Evolutionary conservation across 2,888 invertebrate genomes (phyloP).

Genomic region (Phortica magna): DNA sequence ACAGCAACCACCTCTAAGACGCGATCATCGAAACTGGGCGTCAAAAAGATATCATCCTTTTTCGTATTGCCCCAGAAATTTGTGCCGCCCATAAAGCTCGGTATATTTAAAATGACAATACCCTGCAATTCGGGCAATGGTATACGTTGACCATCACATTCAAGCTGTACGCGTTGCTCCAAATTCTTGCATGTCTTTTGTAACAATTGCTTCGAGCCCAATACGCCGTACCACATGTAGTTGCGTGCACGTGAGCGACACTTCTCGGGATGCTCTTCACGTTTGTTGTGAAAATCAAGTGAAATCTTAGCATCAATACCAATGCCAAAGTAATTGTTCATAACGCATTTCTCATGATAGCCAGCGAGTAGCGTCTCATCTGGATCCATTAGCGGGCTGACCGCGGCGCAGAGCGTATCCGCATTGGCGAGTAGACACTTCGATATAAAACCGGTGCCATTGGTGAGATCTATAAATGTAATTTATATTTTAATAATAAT

Average conservation of each 20-base stretch:
- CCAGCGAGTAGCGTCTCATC: slow-evolving; percentile 93
- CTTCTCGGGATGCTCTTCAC: slow-evolving; percentile 98
- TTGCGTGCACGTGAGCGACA: slow-evolving; percentile 96
- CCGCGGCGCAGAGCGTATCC: slow-evolving; percentile 96
- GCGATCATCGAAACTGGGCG: slow-evolving; percentile 97
- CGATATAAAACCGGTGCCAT: slow-evolving; percentile 92
- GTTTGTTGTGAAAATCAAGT: slow-evolving; percentile 96
- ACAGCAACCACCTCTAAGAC: slow-evolving; percentile 98
- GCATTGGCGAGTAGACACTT: slow-evolving; percentile 97
- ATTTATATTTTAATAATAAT: not conserved
- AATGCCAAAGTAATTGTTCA: slow-evolving; percentile 99
- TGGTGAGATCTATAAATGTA: slow-evolving; percentile 74
- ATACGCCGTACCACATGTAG: slow-evolving; percentile 95
- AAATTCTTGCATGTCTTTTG: slow-evolving; percentile 97
- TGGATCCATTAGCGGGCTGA: slow-evolving; percentile 96
- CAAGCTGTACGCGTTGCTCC: slow-evolving; percentile 95
- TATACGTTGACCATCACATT: slow-evolving; percentile 97
- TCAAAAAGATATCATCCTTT: slow-evolving; percentile 93
- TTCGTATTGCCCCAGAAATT: slow-evolving; percentile 98
- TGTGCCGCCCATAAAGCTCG: slow-evolving; percentile 98
- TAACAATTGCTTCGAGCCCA: slow-evolving; percentile 86
- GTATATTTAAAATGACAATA: slow-evolving; percentile 97
- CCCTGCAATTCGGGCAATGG: slow-evolving; percentile 97
- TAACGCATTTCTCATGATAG: slow-evolving; percentile 95
- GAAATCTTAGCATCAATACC: slow-evolving; percentile 99